phyloP scores from a whole-genome alignment of 2,113 vertebrate species.

The Phalacrocorax aristotelis region DNA sequence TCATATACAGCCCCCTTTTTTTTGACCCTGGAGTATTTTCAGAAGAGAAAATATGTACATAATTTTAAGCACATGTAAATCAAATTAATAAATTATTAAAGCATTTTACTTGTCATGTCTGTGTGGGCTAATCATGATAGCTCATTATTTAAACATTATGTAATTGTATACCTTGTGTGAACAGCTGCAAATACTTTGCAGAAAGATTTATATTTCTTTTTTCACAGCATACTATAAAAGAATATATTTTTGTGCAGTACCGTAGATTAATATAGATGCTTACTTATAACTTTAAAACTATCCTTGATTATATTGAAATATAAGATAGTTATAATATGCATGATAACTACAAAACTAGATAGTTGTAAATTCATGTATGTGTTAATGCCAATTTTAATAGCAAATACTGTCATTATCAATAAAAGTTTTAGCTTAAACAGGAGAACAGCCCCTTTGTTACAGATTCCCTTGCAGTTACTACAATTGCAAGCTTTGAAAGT shows the following conservation, averaged over 20 bases:
- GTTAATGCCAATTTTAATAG: neutral
- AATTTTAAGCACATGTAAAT: slow-evolving; percentile 77
- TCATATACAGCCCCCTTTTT: slow-evolving; percentile 17
- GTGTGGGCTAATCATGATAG: slow-evolving; percentile 74
- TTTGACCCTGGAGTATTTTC: slow-evolving; percentile 62
- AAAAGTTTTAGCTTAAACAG: neutral
- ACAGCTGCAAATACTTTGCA: slow-evolving; percentile 77
- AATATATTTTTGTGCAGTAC: slow-evolving; percentile 33
- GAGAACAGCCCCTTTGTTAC: neutral
- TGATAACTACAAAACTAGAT: neutral
- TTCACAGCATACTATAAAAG: slow-evolving; percentile 44
- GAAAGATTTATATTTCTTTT: slow-evolving; percentile 62
- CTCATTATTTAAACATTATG: slow-evolving; percentile 78
- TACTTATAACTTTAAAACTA: slow-evolving; percentile 22
- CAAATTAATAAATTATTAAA: slow-evolving; percentile 76
- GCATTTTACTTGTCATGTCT: slow-evolving; percentile 76
- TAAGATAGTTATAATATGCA: neutral
- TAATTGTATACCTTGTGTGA: slow-evolving; percentile 75
- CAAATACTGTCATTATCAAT: neutral
- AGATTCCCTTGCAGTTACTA: neutral
- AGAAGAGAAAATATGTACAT: slow-evolving; percentile 66
- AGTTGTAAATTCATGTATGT: neutral
- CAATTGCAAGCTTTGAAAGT: neutral
- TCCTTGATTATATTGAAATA: neutral
- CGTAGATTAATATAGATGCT: neutral